Conservation (phyloP, 2,888 invertebrate species). For the Rhagophthalmus giganteus region DNA sequence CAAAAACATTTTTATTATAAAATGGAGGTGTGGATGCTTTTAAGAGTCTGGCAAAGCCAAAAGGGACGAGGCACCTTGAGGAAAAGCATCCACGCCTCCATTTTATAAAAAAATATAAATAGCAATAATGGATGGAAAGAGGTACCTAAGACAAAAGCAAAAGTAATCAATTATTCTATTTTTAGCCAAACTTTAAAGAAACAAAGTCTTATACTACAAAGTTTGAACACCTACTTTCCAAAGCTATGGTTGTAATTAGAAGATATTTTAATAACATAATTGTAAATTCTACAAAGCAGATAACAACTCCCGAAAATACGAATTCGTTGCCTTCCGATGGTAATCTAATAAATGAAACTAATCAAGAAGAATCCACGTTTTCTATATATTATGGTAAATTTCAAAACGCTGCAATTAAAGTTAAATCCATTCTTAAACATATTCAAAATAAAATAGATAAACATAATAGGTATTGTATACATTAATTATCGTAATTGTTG, state of each 20-base stretch:
- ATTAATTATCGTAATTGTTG: constrained; percentile 7
- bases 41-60: too few relatives aligned
- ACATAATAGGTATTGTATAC: constrained; percentile 77
- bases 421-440: constrained; percentile 78
- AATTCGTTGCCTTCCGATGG: constrained; percentile 39
- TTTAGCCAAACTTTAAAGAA: constrained; percentile 86
- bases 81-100: too few relatives aligned
- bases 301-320: constrained; percentile 55
- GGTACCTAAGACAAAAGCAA: too few relatives aligned
- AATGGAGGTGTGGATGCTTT: too few relatives aligned
- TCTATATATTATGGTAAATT: constrained; percentile 94
- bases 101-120: too few relatives aligned
- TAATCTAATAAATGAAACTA: constrained; percentile 30
- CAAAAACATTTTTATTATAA: too few relatives aligned
- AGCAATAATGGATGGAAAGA: too few relatives aligned
- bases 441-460: constrained; percentile 76
- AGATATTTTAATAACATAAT: constrained; percentile 77
- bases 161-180: too few relatives aligned
- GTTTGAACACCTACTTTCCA: constrained; percentile 81
- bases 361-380: constrained; percentile 66
- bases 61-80: too few relatives aligned
- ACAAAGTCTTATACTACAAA: constrained; percentile 78
- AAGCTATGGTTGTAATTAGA: constrained; percentile 78
- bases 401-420: constrained; percentile 85
- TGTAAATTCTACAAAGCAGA: constrained; percentile 78